Conservation (phyloP, 2,113 vertebrate species). For the Taxidea taxus region DNA sequence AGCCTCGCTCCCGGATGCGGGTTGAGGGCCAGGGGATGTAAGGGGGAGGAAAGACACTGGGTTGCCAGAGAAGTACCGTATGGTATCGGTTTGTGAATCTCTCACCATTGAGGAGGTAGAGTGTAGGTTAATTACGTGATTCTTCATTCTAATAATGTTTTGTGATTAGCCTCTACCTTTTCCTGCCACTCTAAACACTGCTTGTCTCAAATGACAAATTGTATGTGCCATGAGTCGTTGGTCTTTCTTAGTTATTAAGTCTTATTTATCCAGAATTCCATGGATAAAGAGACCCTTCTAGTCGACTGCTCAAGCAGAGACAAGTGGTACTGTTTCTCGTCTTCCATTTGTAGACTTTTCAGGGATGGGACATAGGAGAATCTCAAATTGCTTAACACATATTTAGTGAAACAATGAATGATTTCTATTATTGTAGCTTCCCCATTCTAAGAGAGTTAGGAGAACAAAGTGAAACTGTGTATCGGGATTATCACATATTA, state of each 20-base stretch:
- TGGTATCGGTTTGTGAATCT: neutral
- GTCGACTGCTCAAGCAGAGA: neutral
- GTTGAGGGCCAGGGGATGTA: neutral
- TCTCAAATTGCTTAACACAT: neutral
- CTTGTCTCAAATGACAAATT: conserved; percentile 17
- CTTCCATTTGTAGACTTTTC: neutral
- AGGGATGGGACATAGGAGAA: neutral
- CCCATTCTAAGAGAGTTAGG: neutral
- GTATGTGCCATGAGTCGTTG: neutral
- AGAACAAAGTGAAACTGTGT: neutral
- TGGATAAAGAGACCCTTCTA: neutral
- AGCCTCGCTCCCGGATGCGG: neutral
- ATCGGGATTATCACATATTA: neutral
- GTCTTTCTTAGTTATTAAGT: conserved; percentile 28
- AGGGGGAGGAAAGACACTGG: neutral
- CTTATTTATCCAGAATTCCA: conserved; percentile 23
- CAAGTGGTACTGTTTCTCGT: neutral
- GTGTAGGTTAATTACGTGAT: neutral
- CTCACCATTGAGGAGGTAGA: neutral
- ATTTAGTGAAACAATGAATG: neutral
- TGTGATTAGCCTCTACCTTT: conserved; percentile 12
- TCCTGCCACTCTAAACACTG: conserved; percentile 12
- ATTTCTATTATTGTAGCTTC: neutral
- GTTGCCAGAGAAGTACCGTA: neutral
- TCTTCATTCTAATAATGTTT: neutral